Conservation (phyloP, 2,113 vertebrate species). For the Vidua macroura region DNA sequence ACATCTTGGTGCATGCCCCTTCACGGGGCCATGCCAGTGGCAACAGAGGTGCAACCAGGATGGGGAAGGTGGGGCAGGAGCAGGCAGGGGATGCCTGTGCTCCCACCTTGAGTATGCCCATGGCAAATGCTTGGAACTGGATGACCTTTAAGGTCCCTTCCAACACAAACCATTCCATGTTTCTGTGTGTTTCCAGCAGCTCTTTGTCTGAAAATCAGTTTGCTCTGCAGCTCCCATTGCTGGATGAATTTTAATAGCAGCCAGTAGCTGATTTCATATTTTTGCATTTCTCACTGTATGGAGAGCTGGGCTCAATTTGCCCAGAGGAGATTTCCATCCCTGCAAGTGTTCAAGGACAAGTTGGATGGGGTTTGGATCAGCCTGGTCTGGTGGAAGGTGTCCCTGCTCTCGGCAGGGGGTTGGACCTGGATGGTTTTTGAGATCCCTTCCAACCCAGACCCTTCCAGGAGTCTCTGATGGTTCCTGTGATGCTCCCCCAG, state of each 20-base stretch:
- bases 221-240: neutral
- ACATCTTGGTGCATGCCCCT: neutral
- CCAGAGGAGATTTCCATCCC: neutral
- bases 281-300: neutral
- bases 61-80: neutral
- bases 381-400: neutral
- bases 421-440: neutral
- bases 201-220: neutral
- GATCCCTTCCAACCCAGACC: neutral
- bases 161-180: neutral
- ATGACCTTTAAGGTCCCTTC: neutral
- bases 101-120: neutral
- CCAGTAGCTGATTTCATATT: neutral
- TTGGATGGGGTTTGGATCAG: neutral
- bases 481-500: rapidly evolving
- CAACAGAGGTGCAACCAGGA: neutral
- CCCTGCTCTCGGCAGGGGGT: neutral
- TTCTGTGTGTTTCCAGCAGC: neutral
- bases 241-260: constrained; percentile 1
- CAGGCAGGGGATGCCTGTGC: rapidly evolving
- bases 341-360: neutral
- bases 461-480: neutral
- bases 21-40: rapidly evolving
- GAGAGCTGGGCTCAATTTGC: neutral
- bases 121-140: neutral